phyloP scores from a whole-genome alignment of 2,888 invertebrate genomes.

The Catocala fraxini region DNA sequence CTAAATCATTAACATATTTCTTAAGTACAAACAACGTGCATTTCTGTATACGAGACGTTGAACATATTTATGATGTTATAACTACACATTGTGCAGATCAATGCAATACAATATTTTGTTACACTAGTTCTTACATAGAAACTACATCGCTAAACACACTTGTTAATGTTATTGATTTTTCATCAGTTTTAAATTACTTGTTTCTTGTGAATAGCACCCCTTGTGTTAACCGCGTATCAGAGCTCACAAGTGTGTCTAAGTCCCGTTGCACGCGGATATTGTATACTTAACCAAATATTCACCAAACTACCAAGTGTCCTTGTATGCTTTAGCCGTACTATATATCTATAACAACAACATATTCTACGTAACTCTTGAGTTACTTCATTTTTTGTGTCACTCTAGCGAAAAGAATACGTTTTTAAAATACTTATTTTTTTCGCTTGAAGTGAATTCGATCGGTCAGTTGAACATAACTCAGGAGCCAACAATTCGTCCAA shows the following conservation, averaged over 20 bases:
- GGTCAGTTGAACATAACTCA: slow-evolving; percentile 2
- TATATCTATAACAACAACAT: background rate
- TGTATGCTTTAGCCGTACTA: background rate
- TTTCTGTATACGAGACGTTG: background rate
- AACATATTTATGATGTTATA: no score
- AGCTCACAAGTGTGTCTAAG: background rate
- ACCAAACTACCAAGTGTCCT: slow-evolving; percentile 4
- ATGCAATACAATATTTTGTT: no score
- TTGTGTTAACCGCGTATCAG: no score
- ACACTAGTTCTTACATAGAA: no score
- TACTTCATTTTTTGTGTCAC: background rate
- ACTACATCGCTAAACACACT: no score
- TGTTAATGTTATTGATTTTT: no score
- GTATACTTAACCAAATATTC: slow-evolving; percentile 4
- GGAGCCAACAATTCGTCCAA: slow-evolving; percentile 11
- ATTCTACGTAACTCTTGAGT: background rate
- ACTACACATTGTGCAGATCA: no score
- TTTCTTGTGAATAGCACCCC: no score
- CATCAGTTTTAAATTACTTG: no score
- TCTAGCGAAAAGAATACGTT: slow-evolving; percentile 31
- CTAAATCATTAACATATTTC: slow-evolving; percentile 27
- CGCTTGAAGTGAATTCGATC: slow-evolving; percentile 9
- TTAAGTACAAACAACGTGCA: slow-evolving; percentile 36
- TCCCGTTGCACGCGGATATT: background rate
- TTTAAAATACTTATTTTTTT: slow-evolving; percentile 23